phyloP scores from a whole-genome alignment of 2,888 invertebrate genomes.

The Aporophyla lueneburgensis region DNA sequence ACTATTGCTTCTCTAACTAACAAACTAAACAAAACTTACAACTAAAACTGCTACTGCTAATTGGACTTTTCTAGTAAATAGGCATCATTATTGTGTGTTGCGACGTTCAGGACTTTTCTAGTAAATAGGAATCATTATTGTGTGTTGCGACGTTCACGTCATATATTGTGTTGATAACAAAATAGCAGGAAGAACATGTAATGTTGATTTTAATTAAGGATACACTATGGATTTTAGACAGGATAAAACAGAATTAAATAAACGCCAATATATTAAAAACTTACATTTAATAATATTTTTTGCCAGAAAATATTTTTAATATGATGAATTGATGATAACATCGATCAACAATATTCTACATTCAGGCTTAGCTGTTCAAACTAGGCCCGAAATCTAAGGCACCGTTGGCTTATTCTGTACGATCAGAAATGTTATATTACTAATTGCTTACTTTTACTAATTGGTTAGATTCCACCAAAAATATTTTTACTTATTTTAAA shows the following conservation, averaged over 20 bases:
- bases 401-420: background rate
- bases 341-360: background rate
- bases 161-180: background rate
- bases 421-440: background rate
- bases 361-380: background rate
- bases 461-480: background rate
- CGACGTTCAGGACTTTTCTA: background rate
- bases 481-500: background rate
- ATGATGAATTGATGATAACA: too few relatives aligned
- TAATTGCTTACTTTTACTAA: background rate
- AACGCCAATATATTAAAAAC: background rate
- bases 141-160: background rate
- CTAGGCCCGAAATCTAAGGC: background rate
- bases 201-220: background rate
- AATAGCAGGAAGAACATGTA: background rate
- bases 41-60: background rate
- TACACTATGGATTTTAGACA: background rate
- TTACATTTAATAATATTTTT: background rate
- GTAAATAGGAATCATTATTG: background rate
- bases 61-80: background rate
- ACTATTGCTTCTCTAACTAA: background rate
- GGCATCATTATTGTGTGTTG: background rate
- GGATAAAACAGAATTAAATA: conserved; percentile 2
- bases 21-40: background rate
- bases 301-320: too few relatives aligned